Percentiles rank a stretch among this genome's conserved stretches.
Evolutionary conservation across 2,888 invertebrate genomes (phyloP).

Genomic region (Scelioninae gen. 2): DNA sequence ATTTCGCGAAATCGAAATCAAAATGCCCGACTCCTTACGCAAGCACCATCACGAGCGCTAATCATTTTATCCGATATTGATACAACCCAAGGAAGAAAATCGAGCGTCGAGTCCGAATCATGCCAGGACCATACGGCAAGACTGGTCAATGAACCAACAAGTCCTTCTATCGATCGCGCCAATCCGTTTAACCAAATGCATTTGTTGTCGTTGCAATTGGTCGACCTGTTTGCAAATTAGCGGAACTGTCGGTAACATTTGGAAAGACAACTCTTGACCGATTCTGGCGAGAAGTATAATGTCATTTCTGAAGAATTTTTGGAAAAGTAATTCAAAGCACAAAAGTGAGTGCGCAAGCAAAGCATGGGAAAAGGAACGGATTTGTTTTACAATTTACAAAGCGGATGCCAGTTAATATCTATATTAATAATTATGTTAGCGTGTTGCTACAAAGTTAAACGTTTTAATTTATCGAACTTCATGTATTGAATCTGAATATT

Average conservation of each 20-base stretch:
- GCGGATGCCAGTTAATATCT: no score
- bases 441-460: no score
- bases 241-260: not conserved
- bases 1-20: not conserved
- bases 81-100: not conserved
- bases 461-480: no score
- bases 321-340: slow-evolving; percentile 82
- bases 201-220: not conserved
- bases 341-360: no score
- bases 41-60: no score
- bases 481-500: no score
- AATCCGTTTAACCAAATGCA: slow-evolving; percentile 38
- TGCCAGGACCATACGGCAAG: slow-evolving; percentile 31
- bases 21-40: no score
- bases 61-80: not conserved
- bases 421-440: no score
- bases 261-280: no score
- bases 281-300: slow-evolving; percentile 67
- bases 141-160: slow-evolving; percentile 50
- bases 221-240: not conserved
- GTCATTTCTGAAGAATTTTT: slow-evolving; percentile 81
- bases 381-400: no score
- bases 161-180: slow-evolving; percentile 50
- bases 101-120: slow-evolving; percentile 2
- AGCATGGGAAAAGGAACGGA: no score